A percentile compares a stretch with the other conserved stretches of the same genome.
These are phyloP conservation scores for Drosophila borborema DNA, from an alignment of 2,888 invertebrate species.

Conservation along the genomic window DNA sequence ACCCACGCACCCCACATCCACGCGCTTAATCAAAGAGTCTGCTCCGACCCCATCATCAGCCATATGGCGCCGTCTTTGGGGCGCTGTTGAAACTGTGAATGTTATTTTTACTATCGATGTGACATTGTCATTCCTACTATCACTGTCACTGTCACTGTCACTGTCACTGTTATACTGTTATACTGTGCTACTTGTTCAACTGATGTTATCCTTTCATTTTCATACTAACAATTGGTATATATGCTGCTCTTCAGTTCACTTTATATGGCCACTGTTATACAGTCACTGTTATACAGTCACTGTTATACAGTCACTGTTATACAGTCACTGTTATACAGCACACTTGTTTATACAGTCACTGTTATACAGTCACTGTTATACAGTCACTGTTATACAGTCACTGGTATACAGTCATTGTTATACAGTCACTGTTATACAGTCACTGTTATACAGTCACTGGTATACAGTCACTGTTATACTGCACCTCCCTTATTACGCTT, in stretches of 20 bases:
- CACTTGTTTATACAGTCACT: background rate
- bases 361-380: background rate
- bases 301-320: background rate
- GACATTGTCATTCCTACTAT: background rate
- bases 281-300: background rate
- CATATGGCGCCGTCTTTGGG: slow-evolving; percentile 6
- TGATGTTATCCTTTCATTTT: background rate
- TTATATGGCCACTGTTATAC: background rate
- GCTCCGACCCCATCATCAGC: slow-evolving; percentile 2
- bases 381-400: background rate
- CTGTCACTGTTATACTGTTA: background rate
- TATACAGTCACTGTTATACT: background rate
- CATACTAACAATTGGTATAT: background rate
- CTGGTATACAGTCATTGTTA: too few species aligned
- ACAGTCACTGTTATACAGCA: background rate
- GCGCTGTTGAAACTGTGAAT: background rate
- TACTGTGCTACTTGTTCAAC: background rate
- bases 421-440: background rate
- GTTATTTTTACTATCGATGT: background rate
- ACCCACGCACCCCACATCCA: background rate
- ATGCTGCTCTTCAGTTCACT: background rate
- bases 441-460: background rate
- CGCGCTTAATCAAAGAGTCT: slow-evolving; percentile 1
- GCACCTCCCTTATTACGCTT: too few species aligned
- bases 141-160: background rate